phyloP scores from a whole-genome alignment of 2,888 invertebrate species.

The Isotomurus palustris region DNA sequence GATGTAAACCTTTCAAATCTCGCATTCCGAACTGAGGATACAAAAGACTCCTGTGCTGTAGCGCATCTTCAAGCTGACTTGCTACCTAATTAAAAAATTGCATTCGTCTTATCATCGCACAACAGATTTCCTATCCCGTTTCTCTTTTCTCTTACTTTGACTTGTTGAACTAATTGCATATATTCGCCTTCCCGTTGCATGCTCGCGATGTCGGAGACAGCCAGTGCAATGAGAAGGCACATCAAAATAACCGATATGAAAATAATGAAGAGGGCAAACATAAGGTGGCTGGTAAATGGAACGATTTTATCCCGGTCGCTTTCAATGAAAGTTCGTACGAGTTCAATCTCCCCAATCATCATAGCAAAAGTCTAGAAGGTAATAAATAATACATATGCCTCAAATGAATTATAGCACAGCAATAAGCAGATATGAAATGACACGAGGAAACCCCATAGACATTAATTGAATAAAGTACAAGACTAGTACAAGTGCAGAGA shows the following conservation, averaged over 20 bases:
- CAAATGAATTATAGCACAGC: not conserved
- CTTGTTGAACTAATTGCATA: slow-evolving; percentile 46
- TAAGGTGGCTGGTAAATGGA: slow-evolving; percentile 45
- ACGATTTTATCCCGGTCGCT: slow-evolving; percentile 43
- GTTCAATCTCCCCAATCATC: slow-evolving; percentile 46
- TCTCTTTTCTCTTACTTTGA: no score
- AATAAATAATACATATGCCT: not conserved
- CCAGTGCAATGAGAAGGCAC: slow-evolving; percentile 44
- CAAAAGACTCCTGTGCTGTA: slow-evolving; percentile 43
- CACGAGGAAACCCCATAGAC: no score
- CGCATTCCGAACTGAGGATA: slow-evolving; percentile 46
- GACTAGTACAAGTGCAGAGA: not conserved
- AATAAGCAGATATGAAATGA: not conserved
- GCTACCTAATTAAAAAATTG: slow-evolving; percentile 35
- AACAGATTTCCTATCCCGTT: no score
- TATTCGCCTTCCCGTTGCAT: slow-evolving; percentile 47
- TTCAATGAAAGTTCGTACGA: slow-evolving; percentile 45
- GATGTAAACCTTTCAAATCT: slow-evolving; percentile 42
- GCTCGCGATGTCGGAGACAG: slow-evolving; percentile 45
- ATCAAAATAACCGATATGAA: slow-evolving; percentile 46
- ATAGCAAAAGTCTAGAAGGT: slow-evolving; percentile 45
- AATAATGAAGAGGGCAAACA: slow-evolving; percentile 46
- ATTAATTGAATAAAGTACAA: no score
- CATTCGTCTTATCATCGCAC: no score
- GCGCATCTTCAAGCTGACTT: slow-evolving; percentile 45